Percentiles rank a stretch among this genome's conserved stretches.
Evolutionary conservation across 2,113 vertebrate genomes (phyloP).

Genomic region (Nipponia nippon): DNA sequence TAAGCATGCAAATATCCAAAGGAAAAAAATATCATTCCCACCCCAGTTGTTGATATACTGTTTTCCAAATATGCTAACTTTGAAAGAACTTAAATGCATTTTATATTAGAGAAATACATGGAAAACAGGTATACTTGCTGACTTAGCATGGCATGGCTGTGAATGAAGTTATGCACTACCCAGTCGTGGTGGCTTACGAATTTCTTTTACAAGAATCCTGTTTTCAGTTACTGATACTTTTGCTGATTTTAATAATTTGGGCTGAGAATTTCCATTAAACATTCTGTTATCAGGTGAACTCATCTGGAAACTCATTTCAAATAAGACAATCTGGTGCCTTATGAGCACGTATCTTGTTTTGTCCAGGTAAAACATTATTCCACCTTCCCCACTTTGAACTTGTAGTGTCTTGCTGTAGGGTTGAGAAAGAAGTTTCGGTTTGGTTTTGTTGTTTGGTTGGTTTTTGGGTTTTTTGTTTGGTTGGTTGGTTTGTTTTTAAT

Average conservation of each 20-base stretch:
- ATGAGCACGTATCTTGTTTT: not conserved
- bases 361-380: not conserved
- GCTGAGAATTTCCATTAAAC: not conserved
- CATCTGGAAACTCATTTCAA: not conserved
- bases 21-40: not conserved
- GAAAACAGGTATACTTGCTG: not conserved
- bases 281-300: not conserved
- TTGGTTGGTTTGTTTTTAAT: not conserved
- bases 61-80: not conserved
- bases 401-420: not conserved
- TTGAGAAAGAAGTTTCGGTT: not conserved
- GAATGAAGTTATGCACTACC: not conserved
- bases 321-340: not conserved
- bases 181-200: not conserved
- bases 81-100: not conserved
- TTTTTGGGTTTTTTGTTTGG: not conserved
- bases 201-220: not conserved
- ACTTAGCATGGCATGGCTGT: not conserved
- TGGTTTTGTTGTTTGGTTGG: not conserved
- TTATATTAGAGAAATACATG: not conserved
- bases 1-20: not conserved
- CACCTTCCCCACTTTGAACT: not conserved
- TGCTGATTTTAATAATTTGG: not conserved
- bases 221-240: not conserved
- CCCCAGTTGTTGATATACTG: accelerated